Base-by-base conservation (phyloP, 2,113 vertebrate species). In the Corvus hawaiiensis region DNA sequence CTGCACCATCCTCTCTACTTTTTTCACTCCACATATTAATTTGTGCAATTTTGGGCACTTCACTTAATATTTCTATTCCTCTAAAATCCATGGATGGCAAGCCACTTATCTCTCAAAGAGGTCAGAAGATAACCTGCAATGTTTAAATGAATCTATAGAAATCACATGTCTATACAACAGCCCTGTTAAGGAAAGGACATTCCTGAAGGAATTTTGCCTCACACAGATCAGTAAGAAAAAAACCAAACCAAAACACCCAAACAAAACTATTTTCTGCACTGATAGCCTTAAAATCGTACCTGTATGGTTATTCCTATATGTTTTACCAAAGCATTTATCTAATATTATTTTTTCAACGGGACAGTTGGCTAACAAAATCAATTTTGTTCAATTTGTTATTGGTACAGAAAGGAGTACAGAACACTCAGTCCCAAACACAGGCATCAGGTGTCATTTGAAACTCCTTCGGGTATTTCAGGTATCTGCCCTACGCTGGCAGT, bases 381-480 rank as follows among this genome's bases (percentile, higher is more conserved):
- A 66, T 55, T 94, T 58, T 6, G 33, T 61, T 92, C 61, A 46
- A 89, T 58, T 61, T 96, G 54, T 69, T 87, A 87, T 41, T 69
- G 49, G 21, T 55, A 91, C 0, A 6, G 77, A 90, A 59, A 28
- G 15, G 32, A 91, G 51, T 22, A 96, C 22, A 46, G 94, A 86
- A 93, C 91, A 91, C 39, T 66, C 63, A 74, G 87, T 93, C 43
- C 87, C 71, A 85, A 87, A 91, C 43, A 87, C 32, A 93, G 51
- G 63, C 68, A 90, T n/a, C 28, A 51, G 46, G 35, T 71, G 74
- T 43, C 85, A 95, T 59, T 80, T 94, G 87, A 96, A 96, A 90
- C 18, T 55, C 82, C 26, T 67, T 7, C 51, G 52, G 39, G 48
- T 90, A 87, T 94, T 71, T 84, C 35, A 90, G 73, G 1, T 71